Evolutionary conservation across 1,140 invertebrate genomes (phyloP).

Genomic region (Aplysia californica): DNA sequence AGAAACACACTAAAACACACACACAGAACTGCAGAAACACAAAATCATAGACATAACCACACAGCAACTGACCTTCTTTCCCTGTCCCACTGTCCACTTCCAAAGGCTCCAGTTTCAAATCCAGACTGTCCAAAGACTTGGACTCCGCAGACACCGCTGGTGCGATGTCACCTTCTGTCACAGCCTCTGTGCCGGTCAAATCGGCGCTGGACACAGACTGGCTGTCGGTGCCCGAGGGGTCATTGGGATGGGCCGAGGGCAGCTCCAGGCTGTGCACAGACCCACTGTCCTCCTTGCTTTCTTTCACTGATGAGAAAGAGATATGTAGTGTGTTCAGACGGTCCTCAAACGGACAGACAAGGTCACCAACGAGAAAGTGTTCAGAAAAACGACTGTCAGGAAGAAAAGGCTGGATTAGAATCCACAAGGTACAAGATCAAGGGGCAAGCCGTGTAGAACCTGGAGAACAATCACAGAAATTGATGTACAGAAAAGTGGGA

Average conservation of each 20-base stretch:
- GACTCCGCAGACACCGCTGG: slow-evolving; percentile 39
- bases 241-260: slow-evolving; percentile 5
- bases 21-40: no score
- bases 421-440: no score
- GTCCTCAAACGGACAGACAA: no score
- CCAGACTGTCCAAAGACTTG: slow-evolving; percentile 58
- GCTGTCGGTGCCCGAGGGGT: slow-evolving; percentile 51
- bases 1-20: background rate
- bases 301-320: slow-evolving; percentile 11
- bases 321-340: no score
- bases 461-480: no score
- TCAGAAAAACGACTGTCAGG: no score
- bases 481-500: no score
- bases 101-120: slow-evolving; percentile 33
- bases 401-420: no score
- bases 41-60: no score
- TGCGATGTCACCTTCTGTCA: slow-evolving; percentile 60
- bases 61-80: slow-evolving; percentile 8
- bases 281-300: slow-evolving; percentile 23
- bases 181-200: slow-evolving; percentile 51
- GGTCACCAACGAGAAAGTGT: no score
- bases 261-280: slow-evolving; percentile 64
- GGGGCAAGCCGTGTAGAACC: no score
- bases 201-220: slow-evolving; percentile 69
- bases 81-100: no score